These are phyloP conservation scores for Andrena camellia DNA, from an alignment of 2,888 invertebrate genomes.

Conservation along the genomic window DNA sequence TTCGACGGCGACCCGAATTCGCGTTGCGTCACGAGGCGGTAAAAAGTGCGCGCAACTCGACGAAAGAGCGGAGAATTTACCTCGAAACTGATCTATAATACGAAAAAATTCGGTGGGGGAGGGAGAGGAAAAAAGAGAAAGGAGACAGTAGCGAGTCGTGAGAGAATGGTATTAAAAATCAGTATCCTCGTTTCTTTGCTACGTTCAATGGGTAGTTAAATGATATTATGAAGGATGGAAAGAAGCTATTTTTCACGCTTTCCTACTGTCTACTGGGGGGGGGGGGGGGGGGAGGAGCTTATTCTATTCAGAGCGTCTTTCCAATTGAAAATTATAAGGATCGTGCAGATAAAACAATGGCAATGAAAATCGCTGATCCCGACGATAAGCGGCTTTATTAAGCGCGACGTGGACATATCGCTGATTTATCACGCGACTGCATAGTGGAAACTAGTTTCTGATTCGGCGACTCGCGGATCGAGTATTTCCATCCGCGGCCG, in stretches of 20 bases:
- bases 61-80: background rate
- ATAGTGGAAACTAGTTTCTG: slow-evolving; percentile 42
- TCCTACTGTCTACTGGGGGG: background rate
- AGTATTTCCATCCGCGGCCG: slow-evolving; percentile 28
- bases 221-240: background rate
- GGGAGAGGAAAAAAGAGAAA: background rate
- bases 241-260: slow-evolving; percentile 2
- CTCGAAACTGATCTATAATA: background rate
- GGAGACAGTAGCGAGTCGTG: background rate
- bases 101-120: background rate
- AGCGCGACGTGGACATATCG: slow-evolving; percentile 4
- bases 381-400: slow-evolving; percentile 28
- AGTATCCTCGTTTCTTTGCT: background rate
- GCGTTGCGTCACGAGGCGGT: background rate
- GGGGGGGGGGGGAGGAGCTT: background rate
- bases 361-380: slow-evolving; percentile 33
- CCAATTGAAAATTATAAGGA: background rate
- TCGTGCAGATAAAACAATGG: slow-evolving; percentile 14
- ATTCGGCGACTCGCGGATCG: slow-evolving; percentile 8
- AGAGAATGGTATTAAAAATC: background rate
- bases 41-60: background rate
- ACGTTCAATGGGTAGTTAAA: background rate
- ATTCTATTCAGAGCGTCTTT: slow-evolving; percentile 6
- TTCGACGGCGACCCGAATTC: slow-evolving; percentile 60
- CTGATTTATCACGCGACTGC: slow-evolving; percentile 29